phyloP scores from a whole-genome alignment of 2,113 vertebrate species.

The Thunnus thynnus region DNA sequence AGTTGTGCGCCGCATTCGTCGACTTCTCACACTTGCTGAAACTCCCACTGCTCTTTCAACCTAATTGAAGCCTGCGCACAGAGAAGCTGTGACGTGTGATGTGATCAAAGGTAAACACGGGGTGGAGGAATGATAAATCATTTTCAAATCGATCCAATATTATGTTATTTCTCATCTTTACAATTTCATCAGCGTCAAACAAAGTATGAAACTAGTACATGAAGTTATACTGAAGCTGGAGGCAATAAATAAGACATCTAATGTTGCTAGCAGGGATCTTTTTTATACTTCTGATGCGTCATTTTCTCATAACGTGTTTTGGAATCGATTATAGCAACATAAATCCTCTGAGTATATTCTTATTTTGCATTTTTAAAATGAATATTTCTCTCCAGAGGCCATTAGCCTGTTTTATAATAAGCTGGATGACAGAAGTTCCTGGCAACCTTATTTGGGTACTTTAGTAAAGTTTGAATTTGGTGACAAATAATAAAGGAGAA shows the following conservation, averaged over 20 bases:
- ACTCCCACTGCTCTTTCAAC: conserved; percentile 63
- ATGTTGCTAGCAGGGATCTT: conserved; percentile 4
- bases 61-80: conserved; percentile 54
- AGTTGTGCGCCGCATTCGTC: conserved; percentile 27
- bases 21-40: conserved; percentile 47
- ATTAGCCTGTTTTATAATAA: conserved; percentile 1
- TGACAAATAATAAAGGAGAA: background rate
- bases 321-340: conserved; percentile 9
- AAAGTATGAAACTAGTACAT: conserved; percentile 2
- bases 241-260: conserved; percentile 29
- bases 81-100: conserved; percentile 36
- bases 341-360: background rate
- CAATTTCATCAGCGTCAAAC: conserved; percentile 36
- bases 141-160: conserved; percentile 49
- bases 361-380: background rate
- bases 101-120: conserved; percentile 54
- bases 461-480: background rate
- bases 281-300: background rate
- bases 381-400: background rate
- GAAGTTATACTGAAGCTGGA: background rate
- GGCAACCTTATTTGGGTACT: background rate
- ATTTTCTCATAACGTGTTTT: conserved; percentile 1
- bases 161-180: conserved; percentile 47
- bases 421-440: background rate
- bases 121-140: background rate